Conservation (phyloP, 2,888 invertebrate species). For the Lepidochrysops patricia region DNA sequence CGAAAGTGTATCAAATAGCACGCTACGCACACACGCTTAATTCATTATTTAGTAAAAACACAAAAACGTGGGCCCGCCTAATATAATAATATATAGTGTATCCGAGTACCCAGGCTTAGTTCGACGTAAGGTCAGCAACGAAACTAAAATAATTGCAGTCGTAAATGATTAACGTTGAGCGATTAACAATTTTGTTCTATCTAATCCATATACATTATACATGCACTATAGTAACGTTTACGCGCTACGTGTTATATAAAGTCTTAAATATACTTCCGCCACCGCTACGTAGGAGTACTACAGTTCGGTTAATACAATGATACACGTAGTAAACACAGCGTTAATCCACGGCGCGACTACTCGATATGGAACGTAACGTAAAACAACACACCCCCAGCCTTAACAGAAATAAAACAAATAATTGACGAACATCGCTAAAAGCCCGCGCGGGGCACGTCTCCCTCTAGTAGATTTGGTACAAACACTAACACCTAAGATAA, state of each 20-base stretch:
- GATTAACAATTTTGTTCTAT: conserved; percentile 51
- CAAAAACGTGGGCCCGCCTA: conserved; percentile 22
- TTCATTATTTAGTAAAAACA: neutral
- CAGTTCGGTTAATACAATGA: conserved; percentile 44
- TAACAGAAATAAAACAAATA: conserved; percentile 29
- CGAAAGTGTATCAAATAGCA: neutral
- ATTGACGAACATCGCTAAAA: conserved; percentile 57
- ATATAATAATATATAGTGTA: neutral
- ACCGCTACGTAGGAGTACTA: conserved; percentile 51
- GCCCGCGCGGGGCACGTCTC: conserved; percentile 16
- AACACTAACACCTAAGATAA: conserved; percentile 63
- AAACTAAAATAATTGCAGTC: conserved; percentile 15
- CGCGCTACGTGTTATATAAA: conserved; percentile 57
- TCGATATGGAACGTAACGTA: conserved; percentile 58
- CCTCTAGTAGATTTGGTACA: conserved; percentile 56
- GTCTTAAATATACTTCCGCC: conserved; percentile 51
- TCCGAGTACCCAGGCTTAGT: conserved; percentile 20
- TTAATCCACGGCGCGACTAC: conserved; percentile 33
- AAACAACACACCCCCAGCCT: conserved; percentile 43
- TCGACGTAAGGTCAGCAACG: conserved; percentile 17
- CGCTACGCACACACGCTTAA: neutral
- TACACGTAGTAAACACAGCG: conserved; percentile 48
- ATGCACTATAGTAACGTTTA: conserved; percentile 40
- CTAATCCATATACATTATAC: conserved; percentile 61
- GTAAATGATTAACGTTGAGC: conserved; percentile 26